Percentiles rank a stretch among this genome's conserved stretches.
These are phyloP conservation scores for Mus pahari DNA, from an alignment of 2,113 vertebrate species.

Conservation along the genomic window DNA sequence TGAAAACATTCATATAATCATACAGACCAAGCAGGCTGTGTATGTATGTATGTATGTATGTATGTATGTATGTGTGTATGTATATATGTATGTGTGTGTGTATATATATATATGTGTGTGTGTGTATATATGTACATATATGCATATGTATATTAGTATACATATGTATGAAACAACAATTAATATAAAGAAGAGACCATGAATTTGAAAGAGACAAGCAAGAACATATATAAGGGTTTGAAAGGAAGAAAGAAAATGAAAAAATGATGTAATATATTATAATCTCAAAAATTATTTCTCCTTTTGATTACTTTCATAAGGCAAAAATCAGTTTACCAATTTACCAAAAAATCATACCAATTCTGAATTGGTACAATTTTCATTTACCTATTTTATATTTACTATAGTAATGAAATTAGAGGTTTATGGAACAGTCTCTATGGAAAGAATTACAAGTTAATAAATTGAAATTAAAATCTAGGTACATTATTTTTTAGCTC, in stretches of 20 bases:
- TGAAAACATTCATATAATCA: not conserved
- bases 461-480: conserved; percentile 38
- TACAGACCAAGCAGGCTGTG: not conserved
- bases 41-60: not conserved
- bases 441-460: conserved; percentile 27
- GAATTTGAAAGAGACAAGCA: not conserved
- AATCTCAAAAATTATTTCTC: conserved; percentile 29
- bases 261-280: not conserved
- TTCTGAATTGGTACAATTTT: not conserved
- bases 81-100: too few species aligned
- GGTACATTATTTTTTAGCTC: conserved; percentile 46
- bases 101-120: not conserved
- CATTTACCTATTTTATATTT: conserved; percentile 25
- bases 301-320: conserved; percentile 33
- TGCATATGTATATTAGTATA: not conserved
- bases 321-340: conserved; percentile 20
- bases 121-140: not conserved
- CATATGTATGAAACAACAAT: not conserved
- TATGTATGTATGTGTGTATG: not conserved
- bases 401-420: not conserved
- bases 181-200: not conserved
- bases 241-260: not conserved
- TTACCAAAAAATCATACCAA: too few species aligned
- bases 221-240: not conserved
- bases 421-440: not conserved